These are phyloP conservation scores for Brachionus plicatilis DNA, from an alignment of 1,140 invertebrate species.

Conservation along the genomic window DNA sequence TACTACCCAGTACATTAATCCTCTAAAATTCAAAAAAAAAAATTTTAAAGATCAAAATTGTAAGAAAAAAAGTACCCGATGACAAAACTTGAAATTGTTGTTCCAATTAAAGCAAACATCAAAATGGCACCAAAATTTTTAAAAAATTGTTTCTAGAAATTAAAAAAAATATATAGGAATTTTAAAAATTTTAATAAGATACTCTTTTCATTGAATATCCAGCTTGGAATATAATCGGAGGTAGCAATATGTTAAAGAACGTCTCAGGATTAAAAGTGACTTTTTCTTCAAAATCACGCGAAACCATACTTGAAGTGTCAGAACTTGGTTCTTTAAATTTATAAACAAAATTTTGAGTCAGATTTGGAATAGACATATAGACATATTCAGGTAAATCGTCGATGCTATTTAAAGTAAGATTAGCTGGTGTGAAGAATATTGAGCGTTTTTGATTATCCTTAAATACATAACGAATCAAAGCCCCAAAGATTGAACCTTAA, in stretches of 20 bases:
- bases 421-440: neutral
- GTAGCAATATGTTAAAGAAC: slow-evolving; percentile 95
- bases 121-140: slow-evolving; percentile 77
- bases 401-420: neutral
- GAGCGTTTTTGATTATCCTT: neutral
- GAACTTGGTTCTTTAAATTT: neutral
- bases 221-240: slow-evolving; percentile 96
- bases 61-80: neutral
- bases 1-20: slow-evolving; percentile 34
- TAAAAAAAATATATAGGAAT: neutral
- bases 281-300: slow-evolving; percentile 5
- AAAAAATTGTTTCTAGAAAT: slow-evolving; percentile 77
- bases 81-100: slow-evolving; percentile 74
- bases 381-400: neutral
- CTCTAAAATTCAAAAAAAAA: neutral
- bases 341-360: neutral
- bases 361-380: neutral
- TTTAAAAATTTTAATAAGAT: neutral
- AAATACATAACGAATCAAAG: neutral
- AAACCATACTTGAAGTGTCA: neutral
- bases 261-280: slow-evolving; percentile 80
- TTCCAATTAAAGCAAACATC: slow-evolving; percentile 72
- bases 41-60: neutral
- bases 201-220: slow-evolving; percentile 92
- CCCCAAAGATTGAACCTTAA: neutral